These are phyloP conservation scores for Gouania willdenowi DNA, from an alignment of 2,797 vertebrate species.

Conservation along the genomic window DNA sequence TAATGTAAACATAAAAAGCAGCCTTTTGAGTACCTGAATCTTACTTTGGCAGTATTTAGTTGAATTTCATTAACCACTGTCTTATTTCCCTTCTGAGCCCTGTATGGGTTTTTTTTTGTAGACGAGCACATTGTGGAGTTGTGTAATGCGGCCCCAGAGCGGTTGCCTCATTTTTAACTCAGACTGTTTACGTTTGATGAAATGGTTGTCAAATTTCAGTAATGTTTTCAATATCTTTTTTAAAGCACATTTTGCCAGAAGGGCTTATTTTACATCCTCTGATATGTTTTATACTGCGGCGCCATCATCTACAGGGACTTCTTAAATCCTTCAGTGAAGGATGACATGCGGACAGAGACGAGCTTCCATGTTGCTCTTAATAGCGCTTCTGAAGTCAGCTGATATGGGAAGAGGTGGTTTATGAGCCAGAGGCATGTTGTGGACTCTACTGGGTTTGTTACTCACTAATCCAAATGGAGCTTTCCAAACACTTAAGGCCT, in stretches of 20 bases:
- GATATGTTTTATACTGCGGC: background rate
- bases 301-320: background rate
- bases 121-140: too few relatives aligned
- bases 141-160: too few relatives aligned
- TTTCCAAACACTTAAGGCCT: slow-evolving; percentile 7
- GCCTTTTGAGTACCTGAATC: too few relatives aligned
- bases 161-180: too few relatives aligned
- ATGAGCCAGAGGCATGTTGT: slow-evolving; percentile 14
- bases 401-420: slow-evolving; percentile 5
- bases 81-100: too few relatives aligned
- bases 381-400: slow-evolving; percentile 13
- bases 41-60: too few relatives aligned
- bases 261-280: background rate
- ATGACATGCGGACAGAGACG: slow-evolving; percentile 1
- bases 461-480: slow-evolving; percentile 26
- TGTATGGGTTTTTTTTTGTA: too few relatives aligned
- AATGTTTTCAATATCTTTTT: background rate
- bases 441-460: slow-evolving; percentile 9
- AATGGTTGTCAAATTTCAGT: background rate
- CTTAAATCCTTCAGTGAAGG: background rate
- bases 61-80: too few relatives aligned
- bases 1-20: too few relatives aligned
- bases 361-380: background rate
- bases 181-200: background rate
- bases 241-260: background rate